These are phyloP conservation scores for Pteropus rufus DNA, from an alignment of 2,797 vertebrate genomes.

Conservation along the genomic window DNA sequence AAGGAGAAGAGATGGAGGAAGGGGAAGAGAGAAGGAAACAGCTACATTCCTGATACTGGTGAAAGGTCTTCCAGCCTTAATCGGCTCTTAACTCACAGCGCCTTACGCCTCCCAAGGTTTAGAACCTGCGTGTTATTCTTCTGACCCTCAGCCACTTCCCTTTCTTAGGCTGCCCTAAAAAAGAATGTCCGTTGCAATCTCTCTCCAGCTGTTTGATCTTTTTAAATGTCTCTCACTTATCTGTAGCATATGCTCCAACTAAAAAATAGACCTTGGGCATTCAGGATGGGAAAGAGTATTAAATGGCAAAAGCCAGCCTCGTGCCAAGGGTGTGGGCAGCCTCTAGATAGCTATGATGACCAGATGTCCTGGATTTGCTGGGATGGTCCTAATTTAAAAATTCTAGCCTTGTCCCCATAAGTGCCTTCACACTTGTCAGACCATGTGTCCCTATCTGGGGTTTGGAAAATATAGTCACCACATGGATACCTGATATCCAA, in stretches of 20 bases:
- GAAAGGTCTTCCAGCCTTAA: background rate
- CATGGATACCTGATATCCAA: conserved; percentile 6
- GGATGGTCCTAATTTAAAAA: conserved; percentile 59
- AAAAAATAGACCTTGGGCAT: conserved; percentile 68
- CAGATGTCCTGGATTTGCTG: conserved; percentile 58
- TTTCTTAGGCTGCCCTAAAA: background rate
- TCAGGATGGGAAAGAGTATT: conserved; percentile 33
- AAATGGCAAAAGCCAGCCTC: conserved; percentile 5
- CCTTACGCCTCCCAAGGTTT: background rate
- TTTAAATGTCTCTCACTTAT: conserved; percentile 65
- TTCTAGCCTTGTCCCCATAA: conserved; percentile 25
- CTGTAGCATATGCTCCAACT: conserved; percentile 49
- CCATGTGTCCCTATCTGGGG: conserved; percentile 51
- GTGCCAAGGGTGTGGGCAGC: conserved; percentile 57
- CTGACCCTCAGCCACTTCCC: background rate
- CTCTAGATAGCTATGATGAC: conserved; percentile 8
- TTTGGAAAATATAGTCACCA: conserved; percentile 56
- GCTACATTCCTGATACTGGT: background rate
- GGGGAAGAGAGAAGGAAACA: background rate
- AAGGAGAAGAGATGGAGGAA: background rate
- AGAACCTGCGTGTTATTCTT: background rate
- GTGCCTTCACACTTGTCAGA: conserved; percentile 49
- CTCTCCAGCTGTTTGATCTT: conserved; percentile 68
- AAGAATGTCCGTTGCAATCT: conserved; percentile 11
- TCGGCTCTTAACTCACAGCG: background rate